Base-by-base conservation (phyloP, 2,797 vertebrate genomes). In the Pampus argenteus region DNA sequence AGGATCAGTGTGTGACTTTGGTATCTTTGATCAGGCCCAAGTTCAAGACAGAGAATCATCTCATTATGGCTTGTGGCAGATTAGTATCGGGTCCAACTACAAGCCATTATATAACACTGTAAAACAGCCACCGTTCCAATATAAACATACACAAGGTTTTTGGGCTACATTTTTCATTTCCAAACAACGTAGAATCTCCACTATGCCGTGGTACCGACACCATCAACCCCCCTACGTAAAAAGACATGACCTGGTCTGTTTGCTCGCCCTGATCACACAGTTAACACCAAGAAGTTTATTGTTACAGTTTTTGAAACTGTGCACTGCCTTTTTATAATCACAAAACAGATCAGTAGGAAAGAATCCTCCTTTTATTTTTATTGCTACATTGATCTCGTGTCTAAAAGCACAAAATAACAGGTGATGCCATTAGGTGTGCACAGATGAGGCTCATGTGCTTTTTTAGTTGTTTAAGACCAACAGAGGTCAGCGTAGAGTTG, bases 61-160 rank as follows among this genome's bases (percentile, higher is more conserved):
- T 94, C 88, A 93, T 92, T 93, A 93, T 86, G 79, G 77, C 84
- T 86, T 78, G 74, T 80, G 75, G 86, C 86, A 92, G 93, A 94
- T 93, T 94, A 93, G 89, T 85, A 86, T 83, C 5, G 44, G 52
- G 72, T 81, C 76, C 88, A 87, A 76, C 47, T 45, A 74, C 77
- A 80, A 83, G 85, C 79, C 67, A 83, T 93, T 94, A 93, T 83
- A 83, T 92, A 94, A 93, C 81, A 42, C 78, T 34, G 84, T 60
- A 82, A 90, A 90, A 90, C 84, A 69, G 70, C 80, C 60, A 81
- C 63, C 54, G 69, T 65, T 80, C 81, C 87, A 92, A 88, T 71
- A 79, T 87, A 90, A 94, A 94, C 86, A 92, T 82, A 85, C 62
- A 71, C 74, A 77, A 78, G 80, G 67, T 75, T 83, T 81, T 4